Evolutionary conservation across 35 echinoderm and acorn worm genomes (phyloP).

Genomic region (Eucidaris tribuloides): DNA sequence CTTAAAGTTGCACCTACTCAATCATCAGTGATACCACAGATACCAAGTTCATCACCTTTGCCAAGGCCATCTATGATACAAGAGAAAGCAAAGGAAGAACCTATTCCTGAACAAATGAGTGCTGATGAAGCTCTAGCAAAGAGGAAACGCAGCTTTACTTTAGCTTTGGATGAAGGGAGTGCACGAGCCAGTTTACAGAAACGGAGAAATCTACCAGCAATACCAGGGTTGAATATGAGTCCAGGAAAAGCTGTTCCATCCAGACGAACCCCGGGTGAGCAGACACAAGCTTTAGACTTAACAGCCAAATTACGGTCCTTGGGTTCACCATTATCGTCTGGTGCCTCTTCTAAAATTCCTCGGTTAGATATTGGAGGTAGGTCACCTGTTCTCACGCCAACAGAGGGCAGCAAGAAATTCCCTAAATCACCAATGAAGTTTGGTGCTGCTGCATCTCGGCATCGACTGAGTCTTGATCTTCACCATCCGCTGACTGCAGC

Average conservation of each 20-base stretch:
- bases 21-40: neutral
- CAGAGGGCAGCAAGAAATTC: constrained; percentile 20
- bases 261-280: constrained; percentile 6
- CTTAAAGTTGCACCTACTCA: constrained; percentile 2
- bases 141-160: constrained; percentile 3
- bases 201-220: constrained; percentile 16
- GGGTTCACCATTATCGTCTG: constrained; percentile 3
- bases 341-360: constrained; percentile 12
- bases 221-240: constrained; percentile 25
- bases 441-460: constrained; percentile 22
- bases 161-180: constrained; percentile 9
- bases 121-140: constrained; percentile 7
- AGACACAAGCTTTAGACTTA: constrained; percentile 17
- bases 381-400: constrained; percentile 12
- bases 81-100: neutral
- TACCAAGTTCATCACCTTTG: neutral
- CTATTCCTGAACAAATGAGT: neutral
- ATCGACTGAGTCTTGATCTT: constrained; percentile 62
- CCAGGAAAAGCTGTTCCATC: constrained; percentile 11
- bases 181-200: constrained; percentile 8
- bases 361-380: neutral
- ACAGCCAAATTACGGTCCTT: constrained; percentile 10
- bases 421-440: constrained; percentile 29
- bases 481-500: constrained; percentile 59
- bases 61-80: neutral